A percentile compares a stretch with the other conserved stretches of the same genome.
phyloP scores from a whole-genome alignment of 2,113 vertebrate genomes.

The Saguinus midas region DNA sequence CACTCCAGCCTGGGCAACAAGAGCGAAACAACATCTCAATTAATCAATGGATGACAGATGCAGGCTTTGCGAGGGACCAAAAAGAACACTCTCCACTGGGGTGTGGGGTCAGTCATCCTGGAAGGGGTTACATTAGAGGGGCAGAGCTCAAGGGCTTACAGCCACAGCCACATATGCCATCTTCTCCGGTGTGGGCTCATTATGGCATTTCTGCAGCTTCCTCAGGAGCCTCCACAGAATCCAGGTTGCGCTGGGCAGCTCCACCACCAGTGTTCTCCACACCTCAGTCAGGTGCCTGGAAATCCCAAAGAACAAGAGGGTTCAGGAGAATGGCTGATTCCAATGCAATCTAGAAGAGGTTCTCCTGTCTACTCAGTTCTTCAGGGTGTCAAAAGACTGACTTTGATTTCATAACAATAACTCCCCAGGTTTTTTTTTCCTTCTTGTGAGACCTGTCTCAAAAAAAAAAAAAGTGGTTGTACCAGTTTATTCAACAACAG shows the following conservation, averaged over 20 bases:
- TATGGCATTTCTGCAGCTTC: constrained; percentile 72
- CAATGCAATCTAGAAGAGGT: background rate
- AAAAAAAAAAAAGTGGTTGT: too few relatives aligned
- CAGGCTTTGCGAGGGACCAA: background rate
- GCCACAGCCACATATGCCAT: constrained; percentile 67
- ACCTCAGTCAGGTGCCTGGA: constrained; percentile 63
- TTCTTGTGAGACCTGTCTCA: too few relatives aligned
- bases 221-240: constrained; percentile 69
- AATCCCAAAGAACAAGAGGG: constrained; percentile 34
- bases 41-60: background rate
- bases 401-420: constrained; percentile 7
- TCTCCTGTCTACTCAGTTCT: background rate
- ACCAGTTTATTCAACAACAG: too few relatives aligned
- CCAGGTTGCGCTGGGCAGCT: constrained; percentile 37
- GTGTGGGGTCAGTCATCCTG: background rate
- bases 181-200: constrained; percentile 27
- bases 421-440: background rate
- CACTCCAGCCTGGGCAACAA: too few relatives aligned
- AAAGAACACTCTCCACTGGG: background rate
- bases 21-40: too few relatives aligned
- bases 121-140: background rate
- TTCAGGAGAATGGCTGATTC: background rate
- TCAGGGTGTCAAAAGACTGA: background rate
- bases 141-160: constrained; percentile 39
- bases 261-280: constrained; percentile 68